Evolutionary conservation across 2,113 vertebrate species (phyloP).

Genomic region (Calyptomena viridis): DNA sequence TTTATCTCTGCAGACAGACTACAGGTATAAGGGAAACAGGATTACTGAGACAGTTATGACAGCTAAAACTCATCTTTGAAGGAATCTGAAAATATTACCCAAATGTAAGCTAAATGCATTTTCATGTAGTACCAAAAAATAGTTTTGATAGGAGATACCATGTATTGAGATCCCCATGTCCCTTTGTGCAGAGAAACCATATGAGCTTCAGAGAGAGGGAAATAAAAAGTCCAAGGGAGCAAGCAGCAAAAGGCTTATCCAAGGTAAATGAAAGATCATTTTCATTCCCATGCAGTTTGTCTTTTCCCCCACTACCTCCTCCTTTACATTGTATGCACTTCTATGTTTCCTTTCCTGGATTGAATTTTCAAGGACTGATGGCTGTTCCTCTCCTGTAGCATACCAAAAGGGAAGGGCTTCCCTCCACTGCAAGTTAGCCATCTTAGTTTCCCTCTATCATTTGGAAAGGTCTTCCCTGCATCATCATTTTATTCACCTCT

Average conservation of each 20-base stretch:
- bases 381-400: not conserved
- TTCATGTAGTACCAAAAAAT: not conserved
- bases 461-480: not conserved
- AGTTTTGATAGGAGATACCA: not conserved
- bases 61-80: not conserved
- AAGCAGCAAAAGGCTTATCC: not conserved
- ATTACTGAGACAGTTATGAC: not conserved
- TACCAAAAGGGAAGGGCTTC: not conserved
- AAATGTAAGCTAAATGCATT: not conserved
- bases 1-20: not conserved
- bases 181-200: not conserved
- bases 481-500: not conserved
- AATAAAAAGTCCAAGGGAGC: not conserved
- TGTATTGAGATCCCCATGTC: not conserved
- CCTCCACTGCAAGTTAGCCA: not conserved
- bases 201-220: not conserved
- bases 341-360: not conserved
- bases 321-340: not conserved
- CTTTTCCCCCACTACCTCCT: not conserved
- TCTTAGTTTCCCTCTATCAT: not conserved
- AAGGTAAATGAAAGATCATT: not conserved
- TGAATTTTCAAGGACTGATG: not conserved
- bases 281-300: not conserved
- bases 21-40: constrained; percentile 9
- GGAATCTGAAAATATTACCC: not conserved